Conservation (phyloP, 2,888 invertebrate species). For the Caenorhabditis sp. region DNA sequence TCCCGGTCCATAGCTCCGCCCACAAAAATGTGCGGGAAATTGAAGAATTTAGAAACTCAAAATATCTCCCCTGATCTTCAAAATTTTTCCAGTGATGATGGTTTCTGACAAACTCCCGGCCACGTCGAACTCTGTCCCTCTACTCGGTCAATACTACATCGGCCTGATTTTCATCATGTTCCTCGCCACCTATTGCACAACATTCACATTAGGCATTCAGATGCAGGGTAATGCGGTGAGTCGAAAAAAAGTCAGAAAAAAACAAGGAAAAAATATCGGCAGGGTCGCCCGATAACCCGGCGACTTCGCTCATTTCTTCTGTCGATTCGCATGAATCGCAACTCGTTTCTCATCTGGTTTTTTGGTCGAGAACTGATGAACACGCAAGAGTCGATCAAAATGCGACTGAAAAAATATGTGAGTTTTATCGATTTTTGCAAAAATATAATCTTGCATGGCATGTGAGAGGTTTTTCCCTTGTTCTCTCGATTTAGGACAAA, state of each 20-base stretch:
- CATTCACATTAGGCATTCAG: slow-evolving; percentile 61
- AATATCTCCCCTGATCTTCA: neutral
- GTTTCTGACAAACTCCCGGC: slow-evolving; percentile 68
- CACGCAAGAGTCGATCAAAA: slow-evolving; percentile 64
- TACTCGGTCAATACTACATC: slow-evolving; percentile 62
- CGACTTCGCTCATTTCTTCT: slow-evolving; percentile 58
- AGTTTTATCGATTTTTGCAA: slow-evolving; percentile 9
- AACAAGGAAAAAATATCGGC: too few relatives aligned
- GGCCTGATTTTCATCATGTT: slow-evolving; percentile 69
- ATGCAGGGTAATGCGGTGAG: slow-evolving; percentile 67
- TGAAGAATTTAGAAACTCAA: too few relatives aligned
- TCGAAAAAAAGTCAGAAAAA: too few relatives aligned
- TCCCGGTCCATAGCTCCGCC: too few relatives aligned
- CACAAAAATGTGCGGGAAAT: too few relatives aligned
- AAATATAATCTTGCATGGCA: too few relatives aligned
- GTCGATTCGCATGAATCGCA: slow-evolving; percentile 55
- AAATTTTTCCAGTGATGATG: slow-evolving; percentile 65
- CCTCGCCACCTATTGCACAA: slow-evolving; percentile 66
- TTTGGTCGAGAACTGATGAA: slow-evolving; percentile 64
- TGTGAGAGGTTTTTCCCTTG: slow-evolving; percentile 4
- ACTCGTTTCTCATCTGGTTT: slow-evolving; percentile 58
- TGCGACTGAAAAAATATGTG: slow-evolving; percentile 65
- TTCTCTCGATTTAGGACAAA: slow-evolving; percentile 49
- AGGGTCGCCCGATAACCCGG: slow-evolving; percentile 50
- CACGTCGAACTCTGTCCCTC: slow-evolving; percentile 63